phyloP scores from a whole-genome alignment of 92 coral and sea anemone species.

The Phymanthus crucifer region DNA sequence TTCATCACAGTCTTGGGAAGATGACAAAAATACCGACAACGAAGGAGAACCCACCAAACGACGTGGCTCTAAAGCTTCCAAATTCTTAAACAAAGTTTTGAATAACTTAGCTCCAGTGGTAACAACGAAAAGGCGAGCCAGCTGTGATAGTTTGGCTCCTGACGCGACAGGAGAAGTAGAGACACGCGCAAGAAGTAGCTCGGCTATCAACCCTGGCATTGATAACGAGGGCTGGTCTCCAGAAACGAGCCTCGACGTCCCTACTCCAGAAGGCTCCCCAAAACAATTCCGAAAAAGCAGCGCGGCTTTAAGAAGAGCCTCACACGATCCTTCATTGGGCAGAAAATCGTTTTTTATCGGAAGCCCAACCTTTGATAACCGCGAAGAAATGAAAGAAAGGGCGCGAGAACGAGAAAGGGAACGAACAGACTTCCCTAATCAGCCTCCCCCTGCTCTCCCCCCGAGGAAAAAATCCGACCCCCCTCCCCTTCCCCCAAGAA shows the following conservation, averaged over 20 bases:
- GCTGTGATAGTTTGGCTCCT: constrained; percentile 33
- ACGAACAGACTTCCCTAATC: constrained; percentile 34
- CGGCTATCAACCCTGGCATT: constrained; percentile 21
- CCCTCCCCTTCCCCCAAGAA: constrained; percentile 85
- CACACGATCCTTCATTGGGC: constrained; percentile 33
- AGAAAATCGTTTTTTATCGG: constrained; percentile 12
- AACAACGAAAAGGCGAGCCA: constrained; percentile 44
- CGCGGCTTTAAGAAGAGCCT: constrained; percentile 28
- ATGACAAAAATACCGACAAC: constrained; percentile 18
- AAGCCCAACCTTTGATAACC: constrained; percentile 24
- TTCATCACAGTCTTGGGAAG: neutral
- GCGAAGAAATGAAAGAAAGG: constrained; percentile 20
- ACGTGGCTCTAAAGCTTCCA: constrained; percentile 57
- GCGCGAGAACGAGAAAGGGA: constrained; percentile 35
- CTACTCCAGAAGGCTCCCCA: constrained; percentile 66
- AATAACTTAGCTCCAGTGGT: constrained; percentile 38
- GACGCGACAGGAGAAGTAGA: constrained; percentile 19
- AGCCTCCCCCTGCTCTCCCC: constrained; percentile 79
- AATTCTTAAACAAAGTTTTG: constrained; percentile 48
- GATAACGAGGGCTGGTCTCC: constrained; percentile 51
- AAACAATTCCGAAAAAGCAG: constrained; percentile 16
- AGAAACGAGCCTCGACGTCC: constrained; percentile 31
- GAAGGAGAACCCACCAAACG: constrained; percentile 42
- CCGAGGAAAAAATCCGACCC: constrained; percentile 83
- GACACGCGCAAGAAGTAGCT: constrained; percentile 11